Evolutionary conservation across 2,888 invertebrate species (phyloP).

Genomic region (Tipula vernalis): DNA sequence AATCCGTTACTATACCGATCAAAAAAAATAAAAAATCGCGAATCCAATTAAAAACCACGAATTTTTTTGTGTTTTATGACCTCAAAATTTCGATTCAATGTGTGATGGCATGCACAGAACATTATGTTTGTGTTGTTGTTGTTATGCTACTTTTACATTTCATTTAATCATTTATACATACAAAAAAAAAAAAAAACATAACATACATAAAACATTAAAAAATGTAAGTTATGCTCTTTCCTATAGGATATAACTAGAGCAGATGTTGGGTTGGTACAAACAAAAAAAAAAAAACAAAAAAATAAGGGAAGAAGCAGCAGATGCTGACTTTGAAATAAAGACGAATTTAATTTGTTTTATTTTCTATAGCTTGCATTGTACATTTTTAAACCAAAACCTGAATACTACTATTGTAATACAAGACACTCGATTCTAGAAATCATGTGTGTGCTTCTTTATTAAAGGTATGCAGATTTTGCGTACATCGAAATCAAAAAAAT

Average conservation of each 20-base stretch:
- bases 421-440: too few relatives aligned
- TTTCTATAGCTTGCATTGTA: not conserved
- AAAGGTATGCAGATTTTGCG: not conserved
- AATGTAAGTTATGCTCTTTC: not conserved
- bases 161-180: not conserved
- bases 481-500: not conserved
- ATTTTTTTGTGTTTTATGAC: not conserved
- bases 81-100: not conserved
- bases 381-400: not conserved
- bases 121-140: not conserved
- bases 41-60: not conserved
- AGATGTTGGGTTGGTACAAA: not conserved
- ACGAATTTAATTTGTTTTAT: not conserved
- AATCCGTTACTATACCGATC: not conserved
- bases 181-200: not conserved
- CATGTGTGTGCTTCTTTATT: not conserved
- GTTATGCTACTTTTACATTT: not conserved
- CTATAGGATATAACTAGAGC: constrained; percentile 4
- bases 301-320: not conserved
- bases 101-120: not conserved
- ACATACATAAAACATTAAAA: not conserved
- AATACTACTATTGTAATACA: not conserved
- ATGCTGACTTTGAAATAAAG: not conserved
- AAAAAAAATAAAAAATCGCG: not conserved
- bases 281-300: not conserved